Evolutionary conservation across 2,797 vertebrate genomes (phyloP).

Genomic region (Lacerta viridis): DNA sequence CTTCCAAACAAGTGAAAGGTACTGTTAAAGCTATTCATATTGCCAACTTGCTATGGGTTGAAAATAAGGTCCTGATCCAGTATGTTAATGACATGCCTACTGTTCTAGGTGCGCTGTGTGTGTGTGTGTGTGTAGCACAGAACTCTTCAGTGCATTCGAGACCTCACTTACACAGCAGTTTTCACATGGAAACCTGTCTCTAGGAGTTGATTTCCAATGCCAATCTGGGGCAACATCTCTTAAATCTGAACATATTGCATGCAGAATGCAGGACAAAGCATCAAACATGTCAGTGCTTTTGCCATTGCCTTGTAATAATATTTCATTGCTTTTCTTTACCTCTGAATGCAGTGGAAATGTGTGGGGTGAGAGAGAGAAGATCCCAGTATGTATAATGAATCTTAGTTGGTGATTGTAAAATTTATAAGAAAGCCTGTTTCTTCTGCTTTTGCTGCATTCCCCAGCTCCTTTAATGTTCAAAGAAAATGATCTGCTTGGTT

Average conservation of each 20-base stretch:
- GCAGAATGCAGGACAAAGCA: slow-evolving; percentile 18
- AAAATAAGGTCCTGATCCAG: background rate
- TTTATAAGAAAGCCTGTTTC: background rate
- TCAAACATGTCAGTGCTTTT: accelerated
- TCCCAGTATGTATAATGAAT: background rate
- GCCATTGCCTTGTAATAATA: too few relatives aligned
- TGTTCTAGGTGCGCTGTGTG: background rate
- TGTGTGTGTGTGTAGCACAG: background rate
- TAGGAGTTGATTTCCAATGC: background rate
- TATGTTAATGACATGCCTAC: too few relatives aligned
- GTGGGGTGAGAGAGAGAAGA: background rate
- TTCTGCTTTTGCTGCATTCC: slow-evolving; percentile 25
- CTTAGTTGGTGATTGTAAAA: background rate
- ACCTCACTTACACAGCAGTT: background rate
- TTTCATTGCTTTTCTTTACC: background rate
- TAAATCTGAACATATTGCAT: background rate
- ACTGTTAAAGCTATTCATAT: too few relatives aligned
- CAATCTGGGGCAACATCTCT: background rate
- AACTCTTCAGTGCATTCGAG: background rate
- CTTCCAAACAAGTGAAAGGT: background rate
- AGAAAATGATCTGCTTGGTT: slow-evolving; percentile 10
- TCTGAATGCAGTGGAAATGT: background rate
- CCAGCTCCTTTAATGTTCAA: background rate
- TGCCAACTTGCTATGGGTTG: background rate
- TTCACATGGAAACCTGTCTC: background rate